Conservation (phyloP, 1,140 invertebrate genomes). For the Sarcophaga peregrina region DNA sequence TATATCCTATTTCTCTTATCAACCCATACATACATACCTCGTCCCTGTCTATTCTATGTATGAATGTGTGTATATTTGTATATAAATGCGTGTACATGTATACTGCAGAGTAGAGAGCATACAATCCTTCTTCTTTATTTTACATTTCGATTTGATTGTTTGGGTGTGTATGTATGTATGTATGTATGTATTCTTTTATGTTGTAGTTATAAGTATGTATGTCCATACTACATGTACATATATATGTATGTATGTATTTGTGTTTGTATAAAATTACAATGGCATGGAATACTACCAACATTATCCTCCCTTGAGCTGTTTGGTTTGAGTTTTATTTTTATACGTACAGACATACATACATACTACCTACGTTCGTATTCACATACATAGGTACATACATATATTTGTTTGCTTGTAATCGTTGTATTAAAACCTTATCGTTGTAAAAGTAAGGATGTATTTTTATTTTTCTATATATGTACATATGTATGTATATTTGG, state of each 20-base stretch:
- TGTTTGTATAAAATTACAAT: background rate
- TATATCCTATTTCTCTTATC: background rate
- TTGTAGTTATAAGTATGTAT: background rate
- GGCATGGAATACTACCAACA: background rate
- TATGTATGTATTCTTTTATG: too few species aligned
- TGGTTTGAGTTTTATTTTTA: slow-evolving; percentile 24
- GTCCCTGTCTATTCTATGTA: background rate
- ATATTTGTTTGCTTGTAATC: background rate
- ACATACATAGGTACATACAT: too few species aligned
- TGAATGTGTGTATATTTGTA: background rate
- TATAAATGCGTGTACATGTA: background rate
- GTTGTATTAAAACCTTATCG: slow-evolving; percentile 14
- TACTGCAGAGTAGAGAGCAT: background rate
- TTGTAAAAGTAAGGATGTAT: slow-evolving; percentile 26
- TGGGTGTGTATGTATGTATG: background rate
- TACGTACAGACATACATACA: background rate
- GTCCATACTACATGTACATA: background rate
- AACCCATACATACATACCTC: background rate
- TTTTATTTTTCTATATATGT: slow-evolving; percentile 15
- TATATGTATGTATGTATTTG: background rate
- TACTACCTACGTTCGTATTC: too few species aligned
- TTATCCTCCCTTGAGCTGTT: slow-evolving; percentile 34
- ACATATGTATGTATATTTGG: background rate
- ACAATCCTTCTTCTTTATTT: background rate
- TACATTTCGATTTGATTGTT: background rate